Percentiles rank a stretch among this genome's conserved stretches.
These are phyloP conservation scores for Alsophila aescularia DNA, from an alignment of 2,888 invertebrate species.

Conservation along the genomic window DNA sequence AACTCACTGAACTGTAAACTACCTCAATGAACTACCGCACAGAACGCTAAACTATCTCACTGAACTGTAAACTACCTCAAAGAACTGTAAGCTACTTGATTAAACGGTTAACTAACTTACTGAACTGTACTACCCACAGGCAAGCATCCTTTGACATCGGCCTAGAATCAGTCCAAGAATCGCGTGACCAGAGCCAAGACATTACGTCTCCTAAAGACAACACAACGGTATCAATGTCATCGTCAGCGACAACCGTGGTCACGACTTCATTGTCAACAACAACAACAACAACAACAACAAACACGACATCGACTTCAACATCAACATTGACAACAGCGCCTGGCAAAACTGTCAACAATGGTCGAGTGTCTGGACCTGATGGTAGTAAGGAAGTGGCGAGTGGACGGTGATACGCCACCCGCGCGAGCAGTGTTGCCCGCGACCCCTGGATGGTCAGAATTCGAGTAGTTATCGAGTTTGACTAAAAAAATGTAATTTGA, in stretches of 20 bases:
- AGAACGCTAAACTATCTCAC: too few relatives aligned
- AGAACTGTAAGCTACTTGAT: too few relatives aligned
- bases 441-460: conserved; percentile 42
- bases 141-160: conserved; percentile 75
- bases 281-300: neutral
- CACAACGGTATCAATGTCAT: neutral
- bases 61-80: too few relatives aligned
- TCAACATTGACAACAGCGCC: neutral
- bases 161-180: conserved; percentile 71
- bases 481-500: conserved; percentile 19
- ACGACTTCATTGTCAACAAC: neutral
- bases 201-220: conserved; percentile 39
- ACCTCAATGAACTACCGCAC: too few relatives aligned
- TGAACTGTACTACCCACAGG: conserved; percentile 43
- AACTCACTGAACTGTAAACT: too few relatives aligned
- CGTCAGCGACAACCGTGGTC: neutral
- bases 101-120: neutral
- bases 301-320: neutral
- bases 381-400: conserved; percentile 1
- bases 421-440: conserved; percentile 39
- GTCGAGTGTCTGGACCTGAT: neutral
- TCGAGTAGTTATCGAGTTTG: conserved; percentile 41
- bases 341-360: neutral
- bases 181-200: conserved; percentile 57
- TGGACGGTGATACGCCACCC: conserved; percentile 48